Evolutionary conservation across 1,140 invertebrate species (phyloP).

Genomic region (Portunus trituberculatus): DNA sequence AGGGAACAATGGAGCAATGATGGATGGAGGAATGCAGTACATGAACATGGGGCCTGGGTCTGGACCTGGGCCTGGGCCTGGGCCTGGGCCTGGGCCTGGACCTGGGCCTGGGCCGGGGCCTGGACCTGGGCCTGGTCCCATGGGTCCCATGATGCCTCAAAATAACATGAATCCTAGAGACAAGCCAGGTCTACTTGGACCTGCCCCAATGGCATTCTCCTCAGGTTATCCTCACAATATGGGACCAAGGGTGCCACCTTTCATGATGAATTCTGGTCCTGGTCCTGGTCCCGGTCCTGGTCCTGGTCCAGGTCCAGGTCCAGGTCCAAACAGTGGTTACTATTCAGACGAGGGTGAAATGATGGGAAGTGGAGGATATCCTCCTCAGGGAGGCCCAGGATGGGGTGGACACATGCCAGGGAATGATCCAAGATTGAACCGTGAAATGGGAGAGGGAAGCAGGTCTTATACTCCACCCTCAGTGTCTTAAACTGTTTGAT

Average conservation of each 20-base stretch:
- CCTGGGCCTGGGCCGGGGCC: slow-evolving; percentile 46
- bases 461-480: slow-evolving; percentile 68
- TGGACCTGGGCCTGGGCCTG: slow-evolving; percentile 49
- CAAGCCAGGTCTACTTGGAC: slow-evolving; percentile 60
- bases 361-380: slow-evolving; percentile 46
- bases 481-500: slow-evolving; percentile 56
- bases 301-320: neutral
- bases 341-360: slow-evolving; percentile 66
- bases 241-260: slow-evolving; percentile 56
- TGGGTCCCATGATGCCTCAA: slow-evolving; percentile 39
- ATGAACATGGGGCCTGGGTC: slow-evolving; percentile 62
- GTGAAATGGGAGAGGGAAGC: slow-evolving; percentile 69
- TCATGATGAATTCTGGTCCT: slow-evolving; percentile 47
- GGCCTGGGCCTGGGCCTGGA: slow-evolving; percentile 27
- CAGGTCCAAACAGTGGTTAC: slow-evolving; percentile 60
- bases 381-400: slow-evolving; percentile 47
- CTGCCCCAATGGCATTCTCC: slow-evolving; percentile 40
- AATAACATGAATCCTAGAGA: slow-evolving; percentile 53
- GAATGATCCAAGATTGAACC: slow-evolving; percentile 62
- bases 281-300: neutral
- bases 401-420: slow-evolving; percentile 60
- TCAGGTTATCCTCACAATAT: slow-evolving; percentile 33
- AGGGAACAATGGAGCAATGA: slow-evolving; percentile 66
- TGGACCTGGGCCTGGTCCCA: slow-evolving; percentile 31
- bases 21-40: slow-evolving; percentile 70